phyloP scores from a whole-genome alignment of 2,797 vertebrate species.

The Fistularia commersonii region DNA sequence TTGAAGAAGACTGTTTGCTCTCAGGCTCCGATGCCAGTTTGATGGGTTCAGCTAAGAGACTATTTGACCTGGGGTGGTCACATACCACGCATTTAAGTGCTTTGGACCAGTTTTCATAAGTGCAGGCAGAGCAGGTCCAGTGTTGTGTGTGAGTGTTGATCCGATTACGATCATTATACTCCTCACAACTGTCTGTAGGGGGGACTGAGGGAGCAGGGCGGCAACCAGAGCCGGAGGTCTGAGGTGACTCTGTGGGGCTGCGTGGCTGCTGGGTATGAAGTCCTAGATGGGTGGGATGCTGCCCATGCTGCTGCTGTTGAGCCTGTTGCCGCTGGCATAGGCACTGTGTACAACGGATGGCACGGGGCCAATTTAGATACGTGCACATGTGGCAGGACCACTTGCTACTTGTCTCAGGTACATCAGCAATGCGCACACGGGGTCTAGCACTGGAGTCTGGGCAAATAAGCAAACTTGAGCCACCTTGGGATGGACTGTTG shows the following conservation, averaged over 20 bases:
- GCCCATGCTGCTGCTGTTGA: constrained; percentile 61
- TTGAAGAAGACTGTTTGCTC: constrained; percentile 69
- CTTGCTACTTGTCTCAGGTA: constrained; percentile 87
- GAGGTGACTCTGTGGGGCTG: constrained; percentile 93
- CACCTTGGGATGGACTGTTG: constrained; percentile 75
- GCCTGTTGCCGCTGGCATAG: constrained; percentile 87
- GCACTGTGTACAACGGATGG: constrained; percentile 98
- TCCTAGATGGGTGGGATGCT: constrained; percentile 57
- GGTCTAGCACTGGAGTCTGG: constrained; percentile 96
- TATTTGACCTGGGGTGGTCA: constrained; percentile 90
- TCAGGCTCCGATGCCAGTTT: constrained; percentile 78
- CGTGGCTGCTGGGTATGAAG: constrained; percentile 71
- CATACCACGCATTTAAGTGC: constrained; percentile 93
- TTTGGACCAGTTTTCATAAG: constrained; percentile 95
- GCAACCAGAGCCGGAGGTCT: constrained; percentile 90
- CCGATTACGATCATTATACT: constrained; percentile 97
- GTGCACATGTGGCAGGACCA: constrained; percentile 99
- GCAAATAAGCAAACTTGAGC: constrained; percentile 93
- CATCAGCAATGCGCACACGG: constrained; percentile 85
- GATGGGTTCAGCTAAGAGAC: constrained; percentile 85
- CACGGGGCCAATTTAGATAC: constrained; percentile 98
- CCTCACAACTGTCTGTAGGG: constrained; percentile 91
- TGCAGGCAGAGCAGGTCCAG: constrained; percentile 95
- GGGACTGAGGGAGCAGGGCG: constrained; percentile 71
- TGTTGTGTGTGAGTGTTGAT: constrained; percentile 89